Percentiles rank a stretch among this genome's conserved stretches.
Conservation (phyloP, 2,797 vertebrate species). For the Macrochelys suwanniensis region DNA sequence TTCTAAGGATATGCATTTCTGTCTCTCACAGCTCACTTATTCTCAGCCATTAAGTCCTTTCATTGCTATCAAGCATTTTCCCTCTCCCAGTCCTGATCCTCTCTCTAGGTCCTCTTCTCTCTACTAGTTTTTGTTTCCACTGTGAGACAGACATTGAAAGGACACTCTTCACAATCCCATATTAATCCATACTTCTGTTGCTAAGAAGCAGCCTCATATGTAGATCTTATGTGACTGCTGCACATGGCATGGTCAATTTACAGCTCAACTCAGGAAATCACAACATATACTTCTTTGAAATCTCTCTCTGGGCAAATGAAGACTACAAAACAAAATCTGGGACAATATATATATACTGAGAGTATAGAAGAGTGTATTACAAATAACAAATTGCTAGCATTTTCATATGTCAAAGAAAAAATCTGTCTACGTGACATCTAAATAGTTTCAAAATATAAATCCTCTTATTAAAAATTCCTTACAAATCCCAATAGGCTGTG, state of each 20-base stretch:
- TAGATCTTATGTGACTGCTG: background rate
- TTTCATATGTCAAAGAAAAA: background rate
- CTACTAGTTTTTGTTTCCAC: background rate
- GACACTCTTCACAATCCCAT: background rate
- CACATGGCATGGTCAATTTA: background rate
- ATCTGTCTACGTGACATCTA: accelerated
- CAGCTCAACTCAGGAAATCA: background rate
- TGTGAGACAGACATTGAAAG: background rate
- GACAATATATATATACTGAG: background rate
- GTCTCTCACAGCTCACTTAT: background rate
- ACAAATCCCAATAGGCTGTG: background rate
- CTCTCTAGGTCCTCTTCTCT: background rate
- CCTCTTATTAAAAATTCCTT: background rate
- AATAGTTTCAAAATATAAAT: background rate
- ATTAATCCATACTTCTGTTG: accelerated
- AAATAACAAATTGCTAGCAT: background rate
- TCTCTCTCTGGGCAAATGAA: background rate
- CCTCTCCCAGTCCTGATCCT: background rate
- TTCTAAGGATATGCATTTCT: background rate
- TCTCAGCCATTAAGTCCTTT: background rate
- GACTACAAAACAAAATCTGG: background rate
- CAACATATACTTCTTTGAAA: background rate
- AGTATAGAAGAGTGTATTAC: background rate
- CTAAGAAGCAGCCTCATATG: background rate
- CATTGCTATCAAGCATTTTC: background rate